A percentile compares a stretch with the other conserved stretches of the same genome.
Conservation (phyloP, 1,140 invertebrate genomes). For the Penaeus chinensis region DNA sequence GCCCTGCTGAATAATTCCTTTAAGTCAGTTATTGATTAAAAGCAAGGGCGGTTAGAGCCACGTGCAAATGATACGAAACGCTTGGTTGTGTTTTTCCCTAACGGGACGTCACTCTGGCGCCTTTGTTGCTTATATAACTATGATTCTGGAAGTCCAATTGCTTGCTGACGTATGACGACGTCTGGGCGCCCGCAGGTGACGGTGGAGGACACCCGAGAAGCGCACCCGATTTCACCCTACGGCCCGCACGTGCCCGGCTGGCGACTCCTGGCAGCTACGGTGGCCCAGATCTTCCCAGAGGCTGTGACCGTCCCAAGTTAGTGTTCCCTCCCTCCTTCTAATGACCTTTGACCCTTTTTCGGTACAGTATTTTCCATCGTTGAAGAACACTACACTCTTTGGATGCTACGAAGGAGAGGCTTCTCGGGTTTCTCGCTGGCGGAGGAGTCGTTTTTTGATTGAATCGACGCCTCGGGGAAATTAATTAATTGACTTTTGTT, state of each 20-base stretch:
- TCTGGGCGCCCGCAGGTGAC: conserved; percentile 67
- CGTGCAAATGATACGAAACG: neutral
- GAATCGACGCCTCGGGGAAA: too few species aligned
- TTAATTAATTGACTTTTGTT: too few species aligned
- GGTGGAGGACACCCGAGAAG: conserved; percentile 66
- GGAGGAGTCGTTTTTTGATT: too few species aligned
- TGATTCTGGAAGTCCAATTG: neutral
- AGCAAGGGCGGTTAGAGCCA: too few species aligned
- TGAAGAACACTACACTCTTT: too few species aligned
- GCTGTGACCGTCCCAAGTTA: conserved; percentile 71
- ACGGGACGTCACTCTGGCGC: neutral
- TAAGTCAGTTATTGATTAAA: neutral
- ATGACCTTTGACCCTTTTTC: too few species aligned
- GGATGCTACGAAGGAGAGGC: too few species aligned
- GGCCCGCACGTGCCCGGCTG: conserved; percentile 69
- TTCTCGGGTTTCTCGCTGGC: too few species aligned
- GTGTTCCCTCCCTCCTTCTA: neutral
- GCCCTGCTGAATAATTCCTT: too few species aligned
- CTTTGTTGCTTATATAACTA: neutral
- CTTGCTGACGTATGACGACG: neutral
- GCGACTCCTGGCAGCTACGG: conserved; percentile 70
- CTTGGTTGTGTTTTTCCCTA: neutral
- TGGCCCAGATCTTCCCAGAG: conserved; percentile 70
- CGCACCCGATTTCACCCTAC: conserved; percentile 70
- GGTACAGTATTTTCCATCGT: too few species aligned